Percentiles rank a stretch among this genome's conserved stretches.
These are phyloP conservation scores for Mystacornis crossleyi DNA, from an alignment of 2,113 vertebrate genomes.

Conservation along the genomic window DNA sequence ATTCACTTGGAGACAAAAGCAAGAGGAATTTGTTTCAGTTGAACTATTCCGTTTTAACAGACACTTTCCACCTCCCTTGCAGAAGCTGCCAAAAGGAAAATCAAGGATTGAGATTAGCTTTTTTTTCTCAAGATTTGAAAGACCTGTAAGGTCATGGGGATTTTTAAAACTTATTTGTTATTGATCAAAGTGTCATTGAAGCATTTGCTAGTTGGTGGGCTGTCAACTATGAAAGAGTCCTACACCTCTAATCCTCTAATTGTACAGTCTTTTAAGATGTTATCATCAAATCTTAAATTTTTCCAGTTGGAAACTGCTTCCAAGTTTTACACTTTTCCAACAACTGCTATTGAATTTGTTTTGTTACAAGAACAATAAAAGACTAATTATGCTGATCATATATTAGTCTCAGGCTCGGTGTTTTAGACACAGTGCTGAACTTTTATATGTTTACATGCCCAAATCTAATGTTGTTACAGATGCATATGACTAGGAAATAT, in stretches of 20 bases:
- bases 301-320: constrained; percentile 27
- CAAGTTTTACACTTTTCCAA: constrained; percentile 30
- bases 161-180: not conserved
- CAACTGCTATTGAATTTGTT: constrained; percentile 38
- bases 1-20: constrained; percentile 76
- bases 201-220: not conserved
- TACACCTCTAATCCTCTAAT: not conserved
- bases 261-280: not conserved
- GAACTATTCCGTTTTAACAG: constrained; percentile 73
- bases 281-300: constrained; percentile 27
- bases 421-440: constrained; percentile 21
- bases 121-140: not conserved
- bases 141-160: not conserved
- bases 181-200: not conserved
- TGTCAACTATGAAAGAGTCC: not conserved
- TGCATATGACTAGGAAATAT: constrained; percentile 3
- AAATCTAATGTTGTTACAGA: constrained; percentile 23
- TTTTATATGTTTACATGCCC: constrained; percentile 34
- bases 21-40: constrained; percentile 79
- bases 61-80: constrained; percentile 73
- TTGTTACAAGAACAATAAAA: constrained; percentile 61
- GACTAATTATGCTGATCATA: constrained; percentile 31
- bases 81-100: constrained; percentile 64
- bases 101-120: constrained; percentile 29
- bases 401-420: constrained; percentile 4